Evolutionary conservation across 2,888 invertebrate species (phyloP).

Genomic region (Tanypteryx hageni): DNA sequence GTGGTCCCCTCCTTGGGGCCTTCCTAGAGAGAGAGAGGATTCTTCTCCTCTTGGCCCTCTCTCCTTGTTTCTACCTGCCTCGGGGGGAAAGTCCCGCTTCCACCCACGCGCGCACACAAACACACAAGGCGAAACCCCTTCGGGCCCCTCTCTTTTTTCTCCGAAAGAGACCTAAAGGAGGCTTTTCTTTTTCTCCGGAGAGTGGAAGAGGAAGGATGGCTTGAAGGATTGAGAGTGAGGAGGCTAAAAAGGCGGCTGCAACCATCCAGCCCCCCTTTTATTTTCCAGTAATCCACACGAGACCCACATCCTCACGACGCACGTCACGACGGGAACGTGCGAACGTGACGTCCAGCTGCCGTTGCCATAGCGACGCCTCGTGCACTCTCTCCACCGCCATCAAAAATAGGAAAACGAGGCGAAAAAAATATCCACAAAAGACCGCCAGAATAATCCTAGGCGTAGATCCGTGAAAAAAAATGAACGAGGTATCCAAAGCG

Average conservation of each 20-base stretch:
- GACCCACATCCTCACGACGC: background rate
- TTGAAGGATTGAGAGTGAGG: background rate
- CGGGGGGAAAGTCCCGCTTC: background rate
- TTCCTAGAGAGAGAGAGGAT: background rate
- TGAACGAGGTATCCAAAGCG: too few species aligned
- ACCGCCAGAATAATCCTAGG: too few species aligned
- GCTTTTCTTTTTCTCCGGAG: too few species aligned
- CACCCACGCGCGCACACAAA: constrained; percentile 18
- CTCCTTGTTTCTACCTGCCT: constrained; percentile 13
- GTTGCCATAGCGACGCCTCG: background rate
- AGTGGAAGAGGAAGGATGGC: too few species aligned
- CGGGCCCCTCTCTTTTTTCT: background rate
- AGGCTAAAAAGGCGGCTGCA: background rate
- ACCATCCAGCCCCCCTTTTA: background rate
- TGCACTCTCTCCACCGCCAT: background rate
- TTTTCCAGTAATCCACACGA: background rate
- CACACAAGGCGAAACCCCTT: background rate
- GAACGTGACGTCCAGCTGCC: constrained; percentile 24
- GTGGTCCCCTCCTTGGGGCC: background rate
- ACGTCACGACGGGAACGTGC: background rate
- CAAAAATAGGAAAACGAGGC: background rate
- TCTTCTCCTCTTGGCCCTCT: background rate
- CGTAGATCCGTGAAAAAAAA: too few species aligned
- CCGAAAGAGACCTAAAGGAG: background rate
- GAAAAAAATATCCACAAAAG: too few species aligned